Conservation (phyloP, 1,140 invertebrate genomes). For the Cardiocondyla obscurior region DNA sequence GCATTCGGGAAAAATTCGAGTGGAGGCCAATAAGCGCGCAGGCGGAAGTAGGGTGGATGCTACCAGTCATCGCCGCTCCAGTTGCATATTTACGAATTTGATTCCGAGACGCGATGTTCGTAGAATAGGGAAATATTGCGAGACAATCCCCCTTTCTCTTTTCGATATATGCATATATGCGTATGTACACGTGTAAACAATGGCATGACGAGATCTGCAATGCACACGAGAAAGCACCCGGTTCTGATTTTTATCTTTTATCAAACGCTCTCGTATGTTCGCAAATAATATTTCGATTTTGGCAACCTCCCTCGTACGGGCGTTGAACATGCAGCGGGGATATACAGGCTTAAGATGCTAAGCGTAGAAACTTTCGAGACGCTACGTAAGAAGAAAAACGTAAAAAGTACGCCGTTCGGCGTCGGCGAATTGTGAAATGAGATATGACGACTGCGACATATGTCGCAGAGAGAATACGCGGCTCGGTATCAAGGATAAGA, state of each 20-base stretch:
- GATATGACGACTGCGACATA: conserved; percentile 26
- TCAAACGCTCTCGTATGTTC: neutral
- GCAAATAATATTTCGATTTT: neutral
- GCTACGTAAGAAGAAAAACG: neutral
- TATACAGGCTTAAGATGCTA: neutral
- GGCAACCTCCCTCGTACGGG: neutral
- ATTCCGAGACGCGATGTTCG: conserved; percentile 43
- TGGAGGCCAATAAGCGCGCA: conserved; percentile 44
- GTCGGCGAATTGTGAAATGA: conserved; percentile 1
- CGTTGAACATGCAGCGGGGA: neutral
- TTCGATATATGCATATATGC: neutral
- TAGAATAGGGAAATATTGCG: conserved; percentile 11
- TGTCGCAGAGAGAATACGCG: conserved; percentile 23
- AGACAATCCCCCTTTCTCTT: neutral
- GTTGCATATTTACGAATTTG: conserved; percentile 65
- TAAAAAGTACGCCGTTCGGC: neutral
- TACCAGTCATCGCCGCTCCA: conserved; percentile 39
- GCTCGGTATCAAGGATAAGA: conserved; percentile 54
- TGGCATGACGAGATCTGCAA: neutral
- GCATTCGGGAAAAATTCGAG: conserved; percentile 33
- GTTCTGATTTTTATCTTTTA: neutral
- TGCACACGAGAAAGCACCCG: neutral
- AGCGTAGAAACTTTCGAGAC: neutral
- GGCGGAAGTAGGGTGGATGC: neutral
- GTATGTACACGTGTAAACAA: neutral